Percentiles rank a stretch among this genome's conserved stretches.
phyloP scores from a whole-genome alignment of 2,888 invertebrate genomes.

The Caenorhabditis panamensis region DNA sequence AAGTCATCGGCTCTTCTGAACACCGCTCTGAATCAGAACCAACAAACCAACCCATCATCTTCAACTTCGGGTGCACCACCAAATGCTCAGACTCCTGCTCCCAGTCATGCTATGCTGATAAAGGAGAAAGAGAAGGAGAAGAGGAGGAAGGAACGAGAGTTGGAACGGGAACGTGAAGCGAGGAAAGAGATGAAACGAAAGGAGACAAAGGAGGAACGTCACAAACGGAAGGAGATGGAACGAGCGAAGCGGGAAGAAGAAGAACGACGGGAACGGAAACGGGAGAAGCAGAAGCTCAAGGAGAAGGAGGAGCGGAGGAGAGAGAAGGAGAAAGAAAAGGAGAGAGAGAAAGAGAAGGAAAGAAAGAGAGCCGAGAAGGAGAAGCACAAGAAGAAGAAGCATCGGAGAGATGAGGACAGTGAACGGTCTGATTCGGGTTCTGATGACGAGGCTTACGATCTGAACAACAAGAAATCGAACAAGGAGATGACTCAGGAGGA shows the following conservation, averaged over 20 bases:
- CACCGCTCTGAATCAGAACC: conserved; percentile 9
- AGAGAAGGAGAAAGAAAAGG: conserved; percentile 18
- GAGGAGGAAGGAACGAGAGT: conserved; percentile 19
- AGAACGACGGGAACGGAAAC: conserved; percentile 38
- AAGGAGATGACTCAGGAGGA: conserved; percentile 53
- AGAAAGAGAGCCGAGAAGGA: conserved; percentile 36
- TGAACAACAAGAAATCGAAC: background rate
- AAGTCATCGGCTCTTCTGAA: conserved; percentile 44
- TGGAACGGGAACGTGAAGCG: conserved; percentile 37
- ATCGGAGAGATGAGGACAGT: conserved; percentile 22
- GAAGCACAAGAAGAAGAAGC: conserved; percentile 37
- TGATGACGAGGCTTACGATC: conserved; percentile 19
- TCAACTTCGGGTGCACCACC: conserved; percentile 4
- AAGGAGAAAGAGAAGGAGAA: conserved; percentile 51
- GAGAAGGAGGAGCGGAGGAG: conserved; percentile 32
- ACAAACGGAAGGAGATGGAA: conserved; percentile 44
- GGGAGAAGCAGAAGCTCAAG: conserved; percentile 31
- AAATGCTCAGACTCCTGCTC: background rate
- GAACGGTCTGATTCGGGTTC: conserved; percentile 27
- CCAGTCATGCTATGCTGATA: conserved; percentile 6
- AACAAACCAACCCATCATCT: background rate
- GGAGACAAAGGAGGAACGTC: conserved; percentile 42
- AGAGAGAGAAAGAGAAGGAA: conserved; percentile 34
- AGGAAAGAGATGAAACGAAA: conserved; percentile 51
- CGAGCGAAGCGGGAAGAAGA: conserved; percentile 37